Base-by-base conservation (phyloP, 2,797 vertebrate genomes). In the Loris lydekkerianus region DNA sequence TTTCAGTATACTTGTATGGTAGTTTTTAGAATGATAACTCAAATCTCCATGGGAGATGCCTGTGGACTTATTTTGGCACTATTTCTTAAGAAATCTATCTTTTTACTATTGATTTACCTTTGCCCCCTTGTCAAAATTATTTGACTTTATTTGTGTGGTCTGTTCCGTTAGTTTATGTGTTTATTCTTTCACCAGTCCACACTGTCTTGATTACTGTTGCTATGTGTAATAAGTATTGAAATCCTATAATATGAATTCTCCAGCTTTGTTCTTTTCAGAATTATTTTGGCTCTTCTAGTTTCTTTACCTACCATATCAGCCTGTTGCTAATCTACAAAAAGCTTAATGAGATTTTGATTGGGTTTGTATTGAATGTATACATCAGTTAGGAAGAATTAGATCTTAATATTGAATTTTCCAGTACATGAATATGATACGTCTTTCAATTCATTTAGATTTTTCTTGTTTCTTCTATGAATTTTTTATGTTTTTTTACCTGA, bases 391-490 rank as follows among this genome's bases (percentile, higher is more conserved):
- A 25, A 73, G 15, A 85, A 60, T 89, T 40, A 11, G 2, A 13
- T 85, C 37, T 72, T 75, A 67, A 56, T 65, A 46, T 49, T 58
- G 43, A 65, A 8, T 92, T 56, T 92, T 95, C 29, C 27, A 58
- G 27, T 70, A 69, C 73, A 72, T 63, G 40, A 89, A 53, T 27
- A 69, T 84, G 31, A 80, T 77, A 80, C 18, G 77, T 85, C 72
- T 67, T 10, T 73, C 29, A 91, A 29, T 84, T 84, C 29, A 65
- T 49, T 93, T 93, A 78, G 53, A 80, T 80, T 37, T 27, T 75
- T 78, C 43, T 8, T 11, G 46, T 43, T 69, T 73, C 11, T 81
- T 73, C 46, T 61, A 4, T 80, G n/a, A 70, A 15, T 69, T 14
- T 80, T 89, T 72, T 65, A 0, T 85, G 65, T 56, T 93, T 80